phyloP scores from a whole-genome alignment of 1,140 invertebrate species.

The Trichonephila clavipes region DNA sequence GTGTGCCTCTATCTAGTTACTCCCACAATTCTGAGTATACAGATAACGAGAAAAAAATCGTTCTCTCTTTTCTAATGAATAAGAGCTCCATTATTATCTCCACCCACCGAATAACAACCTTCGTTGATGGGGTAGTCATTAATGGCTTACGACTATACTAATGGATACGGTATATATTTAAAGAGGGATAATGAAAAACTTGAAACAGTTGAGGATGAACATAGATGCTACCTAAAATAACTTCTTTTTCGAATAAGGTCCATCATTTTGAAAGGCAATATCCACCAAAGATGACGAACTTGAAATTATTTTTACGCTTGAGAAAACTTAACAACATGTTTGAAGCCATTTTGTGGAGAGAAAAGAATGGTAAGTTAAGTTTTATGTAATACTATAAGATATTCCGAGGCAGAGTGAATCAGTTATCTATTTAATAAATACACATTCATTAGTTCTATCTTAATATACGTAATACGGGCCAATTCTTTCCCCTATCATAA shows the following conservation, averaged over 20 bases:
- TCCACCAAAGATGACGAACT: neutral
- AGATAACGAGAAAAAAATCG: neutral
- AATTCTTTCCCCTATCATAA: too few relatives aligned
- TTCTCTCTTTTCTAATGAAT: neutral
- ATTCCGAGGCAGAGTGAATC: too few relatives aligned
- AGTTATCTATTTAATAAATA: too few relatives aligned
- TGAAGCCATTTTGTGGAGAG: neutral
- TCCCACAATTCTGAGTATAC: neutral
- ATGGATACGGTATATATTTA: neutral
- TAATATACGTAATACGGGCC: too few relatives aligned
- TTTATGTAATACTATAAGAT: neutral
- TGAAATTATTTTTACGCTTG: neutral
- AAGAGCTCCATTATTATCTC: neutral
- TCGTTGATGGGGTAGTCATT: neutral
- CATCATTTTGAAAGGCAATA: neutral
- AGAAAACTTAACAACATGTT: neutral
- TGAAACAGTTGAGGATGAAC: neutral
- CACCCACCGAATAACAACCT: neutral
- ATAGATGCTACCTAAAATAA: neutral
- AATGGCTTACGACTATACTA: neutral
- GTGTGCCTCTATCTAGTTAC: neutral
- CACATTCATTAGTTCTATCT: too few relatives aligned
- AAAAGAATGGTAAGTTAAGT: neutral
- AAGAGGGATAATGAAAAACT: neutral
- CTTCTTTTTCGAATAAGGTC: neutral